Evolutionary conservation across 2,797 vertebrate genomes (phyloP).

Genomic region (Myiothlypis chrysogaster): DNA sequence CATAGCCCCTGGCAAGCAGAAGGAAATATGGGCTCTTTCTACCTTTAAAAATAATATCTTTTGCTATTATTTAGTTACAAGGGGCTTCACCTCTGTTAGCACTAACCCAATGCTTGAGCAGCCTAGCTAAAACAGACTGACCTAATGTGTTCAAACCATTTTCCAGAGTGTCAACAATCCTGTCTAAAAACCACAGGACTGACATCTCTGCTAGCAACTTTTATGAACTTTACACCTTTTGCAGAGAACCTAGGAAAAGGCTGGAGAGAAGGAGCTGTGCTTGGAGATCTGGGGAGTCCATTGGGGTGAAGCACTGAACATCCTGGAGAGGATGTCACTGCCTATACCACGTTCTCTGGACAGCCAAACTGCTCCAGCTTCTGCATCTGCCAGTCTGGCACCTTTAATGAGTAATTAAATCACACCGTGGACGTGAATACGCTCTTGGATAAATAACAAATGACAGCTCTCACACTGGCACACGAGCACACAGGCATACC

Average conservation of each 20-base stretch:
- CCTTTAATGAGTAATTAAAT: slow-evolving; percentile 47
- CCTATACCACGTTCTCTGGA: not conserved
- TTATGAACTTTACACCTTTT: not conserved
- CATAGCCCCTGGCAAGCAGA: not conserved
- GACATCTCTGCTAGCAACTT: not conserved
- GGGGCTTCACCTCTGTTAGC: not conserved
- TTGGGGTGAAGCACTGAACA: not conserved
- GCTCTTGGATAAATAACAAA: slow-evolving; percentile 35
- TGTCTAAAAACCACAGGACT: not conserved
- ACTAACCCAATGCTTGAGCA: not conserved
- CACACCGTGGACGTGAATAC: slow-evolving; percentile 16
- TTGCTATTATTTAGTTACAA: not conserved
- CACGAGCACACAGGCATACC: not conserved
- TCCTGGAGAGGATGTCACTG: not conserved
- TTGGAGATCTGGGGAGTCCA: not conserved
- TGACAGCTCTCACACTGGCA: slow-evolving; percentile 34
- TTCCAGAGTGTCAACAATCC: not conserved
- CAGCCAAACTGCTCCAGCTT: not conserved
- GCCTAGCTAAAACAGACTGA: not conserved
- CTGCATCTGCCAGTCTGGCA: slow-evolving; percentile 47
- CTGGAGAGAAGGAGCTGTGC: not conserved
- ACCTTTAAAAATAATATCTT: not conserved
- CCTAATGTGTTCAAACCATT: not conserved
- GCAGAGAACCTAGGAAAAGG: not conserved
- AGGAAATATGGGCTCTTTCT: not conserved